Evolutionary conservation across 2,888 invertebrate genomes (phyloP).

Genomic region (Invenusta paracnida): DNA sequence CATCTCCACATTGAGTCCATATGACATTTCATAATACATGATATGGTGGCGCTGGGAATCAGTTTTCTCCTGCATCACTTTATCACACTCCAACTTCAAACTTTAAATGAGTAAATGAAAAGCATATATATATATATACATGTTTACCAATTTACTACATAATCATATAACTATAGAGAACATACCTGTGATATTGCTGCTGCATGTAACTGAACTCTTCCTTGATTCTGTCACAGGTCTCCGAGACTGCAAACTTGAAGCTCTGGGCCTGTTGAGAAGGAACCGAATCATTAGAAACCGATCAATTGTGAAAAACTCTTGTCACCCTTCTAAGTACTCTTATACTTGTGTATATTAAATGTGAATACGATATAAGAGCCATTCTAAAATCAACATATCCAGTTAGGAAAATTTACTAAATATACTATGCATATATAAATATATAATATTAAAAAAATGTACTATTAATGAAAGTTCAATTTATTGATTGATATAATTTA

Average conservation of each 20-base stretch:
- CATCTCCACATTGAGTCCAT: slow-evolving; percentile 89
- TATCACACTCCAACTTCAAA: slow-evolving; percentile 93
- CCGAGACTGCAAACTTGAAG: slow-evolving; percentile 83
- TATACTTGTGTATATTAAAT: no score
- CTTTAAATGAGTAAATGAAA: slow-evolving; percentile 56
- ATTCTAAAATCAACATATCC: no score
- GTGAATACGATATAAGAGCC: no score
- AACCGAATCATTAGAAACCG: no score
- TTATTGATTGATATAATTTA: no score
- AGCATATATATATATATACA: not conserved
- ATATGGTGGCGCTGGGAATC: slow-evolving; percentile 98
- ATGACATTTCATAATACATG: slow-evolving; percentile 96
- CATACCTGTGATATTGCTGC: slow-evolving; percentile 86
- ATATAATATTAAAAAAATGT: no score
- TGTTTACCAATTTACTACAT: not conserved
- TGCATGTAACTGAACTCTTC: slow-evolving; percentile 91
- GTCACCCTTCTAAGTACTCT: no score
- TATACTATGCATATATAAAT: no score
- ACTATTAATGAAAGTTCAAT: no score
- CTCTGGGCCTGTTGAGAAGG: slow-evolving; percentile 72
- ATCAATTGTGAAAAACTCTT: no score
- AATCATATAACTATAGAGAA: not conserved
- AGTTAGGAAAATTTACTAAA: no score
- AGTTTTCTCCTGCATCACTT: slow-evolving; percentile 91
- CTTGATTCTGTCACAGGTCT: slow-evolving; percentile 88